Base-by-base conservation (phyloP, 2,797 vertebrate genomes). In the Rhinatrema bivittatum region DNA sequence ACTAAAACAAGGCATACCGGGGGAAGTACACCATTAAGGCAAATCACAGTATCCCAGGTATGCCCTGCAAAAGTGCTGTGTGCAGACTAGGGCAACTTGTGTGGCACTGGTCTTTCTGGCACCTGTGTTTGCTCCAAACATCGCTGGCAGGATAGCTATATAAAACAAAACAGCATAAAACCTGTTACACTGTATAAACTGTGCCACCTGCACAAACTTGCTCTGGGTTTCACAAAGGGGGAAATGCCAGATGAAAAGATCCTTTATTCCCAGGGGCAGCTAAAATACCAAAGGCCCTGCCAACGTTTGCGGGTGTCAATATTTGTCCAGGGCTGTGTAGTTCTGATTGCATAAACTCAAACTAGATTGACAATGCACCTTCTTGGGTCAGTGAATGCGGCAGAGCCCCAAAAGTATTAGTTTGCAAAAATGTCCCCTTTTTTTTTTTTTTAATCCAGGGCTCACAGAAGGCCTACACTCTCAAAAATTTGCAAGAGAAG, bases 321-420 rank as follows among this genome's bases (percentile, higher is more conserved):
- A 74, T 72, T 77, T 74, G 72, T 64, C 48, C 43, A 61, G 61
- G 60, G 42, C 50, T 49, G 48, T 50, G 59, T 66, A 73, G 52
- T 58, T 43, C 36, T 10, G 20, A 11, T 54, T 50, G 41, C 50
- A 56, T 44, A 65, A 44, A 35, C 39, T 24, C 16, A 52, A 48
- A 38, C 41, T 60, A 36, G 30, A 22, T 67, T 63, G 53, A 25
- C 39, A 57, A 35, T 17, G 26, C 53, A 55, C 45, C 42, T 39
- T 44, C 8, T 36, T 28, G 39, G 13, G n/a, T 41, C 60, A n/a
- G n/a, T n/a, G n/a, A n/a, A n/a, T n/a, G n/a, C n/a, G n/a, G n/a
- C n/a, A n/a, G n/a, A n/a, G n/a, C n/a, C n/a, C n/a, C n/a, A n/a
- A n/a, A n/a, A n/a, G n/a, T n/a, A n/a, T n/a, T n/a, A n/a, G n/a